Conservation (phyloP, 2,113 vertebrate species). For the Typhlomys cinereus region DNA sequence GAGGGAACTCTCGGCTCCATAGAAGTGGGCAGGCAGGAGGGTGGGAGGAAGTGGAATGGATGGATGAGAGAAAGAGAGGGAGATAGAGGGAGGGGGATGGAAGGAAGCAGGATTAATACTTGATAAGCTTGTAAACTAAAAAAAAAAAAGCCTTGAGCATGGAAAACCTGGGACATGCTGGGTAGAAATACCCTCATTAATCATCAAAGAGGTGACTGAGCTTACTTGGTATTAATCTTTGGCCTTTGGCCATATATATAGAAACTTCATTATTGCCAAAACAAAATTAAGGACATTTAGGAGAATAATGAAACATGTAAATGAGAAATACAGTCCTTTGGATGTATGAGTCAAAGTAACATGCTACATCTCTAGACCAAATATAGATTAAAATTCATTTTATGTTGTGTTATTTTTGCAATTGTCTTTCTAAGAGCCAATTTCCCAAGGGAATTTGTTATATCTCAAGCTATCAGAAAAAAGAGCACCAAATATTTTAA, state of each 20-base stretch:
- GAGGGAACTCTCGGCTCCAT: too few relatives aligned
- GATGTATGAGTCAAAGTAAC: slow-evolving; percentile 1
- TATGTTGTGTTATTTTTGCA: slow-evolving; percentile 44
- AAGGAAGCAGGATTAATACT: too few relatives aligned
- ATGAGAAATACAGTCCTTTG: slow-evolving; percentile 9
- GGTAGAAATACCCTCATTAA: slow-evolving; percentile 32
- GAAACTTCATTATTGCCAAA: slow-evolving; percentile 64
- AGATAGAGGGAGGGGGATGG: too few relatives aligned
- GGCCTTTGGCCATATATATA: slow-evolving; percentile 44
- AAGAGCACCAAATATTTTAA: neutral
- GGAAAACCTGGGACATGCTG: neutral
- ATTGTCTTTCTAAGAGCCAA: slow-evolving; percentile 4
- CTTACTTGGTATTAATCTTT: slow-evolving; percentile 63
- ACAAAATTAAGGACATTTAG: slow-evolving; percentile 43
- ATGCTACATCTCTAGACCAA: neutral
- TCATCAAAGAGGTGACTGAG: slow-evolving; percentile 18
- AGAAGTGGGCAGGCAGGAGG: too few relatives aligned
- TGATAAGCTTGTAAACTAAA: too few relatives aligned
- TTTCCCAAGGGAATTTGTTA: neutral
- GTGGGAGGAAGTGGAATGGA: too few relatives aligned
- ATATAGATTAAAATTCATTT: slow-evolving; percentile 18
- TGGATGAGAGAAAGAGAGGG: too few relatives aligned
- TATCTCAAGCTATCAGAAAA: slow-evolving; percentile 3
- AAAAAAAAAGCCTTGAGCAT: slow-evolving; percentile 53
- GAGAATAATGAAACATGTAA: neutral